Evolutionary conservation across 2,888 invertebrate genomes (phyloP), one percentile per base, ranked within the genome.

Genomic region (Cephus sareptanus): DNA sequence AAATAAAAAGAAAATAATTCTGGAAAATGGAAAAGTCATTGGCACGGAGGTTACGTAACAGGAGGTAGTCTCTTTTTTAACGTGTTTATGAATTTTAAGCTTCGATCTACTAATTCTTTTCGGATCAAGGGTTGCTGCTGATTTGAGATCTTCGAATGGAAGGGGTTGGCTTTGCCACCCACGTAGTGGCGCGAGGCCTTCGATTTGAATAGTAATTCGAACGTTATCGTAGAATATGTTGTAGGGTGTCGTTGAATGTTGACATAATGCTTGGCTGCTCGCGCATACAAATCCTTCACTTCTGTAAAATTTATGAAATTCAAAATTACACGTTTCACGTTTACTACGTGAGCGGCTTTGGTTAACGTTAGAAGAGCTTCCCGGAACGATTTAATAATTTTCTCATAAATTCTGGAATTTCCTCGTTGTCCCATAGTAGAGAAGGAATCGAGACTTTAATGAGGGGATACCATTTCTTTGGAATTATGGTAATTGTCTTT

Each of bases 401-500:
- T 85, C 85, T 79, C 87, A 85, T 87, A 87, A 88, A 89, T 87
- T 84, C 79, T 81, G 74, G 37, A 77, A 80, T 74, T 75, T 75
- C 71, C 69, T 77, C 77, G 75, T 77, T 69, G 80, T 80, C 40
- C 79, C 73, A 40, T 77, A 79, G 79, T 77, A 74, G 79, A 81
- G 76, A 80, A 78, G 77, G 77, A 75, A 79, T 75, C 73, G 76
- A 80, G 79, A 75, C 83, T 85, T 56, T 83, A 40, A 84, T 83
- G 87, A 84, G 82, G 82, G 87, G 84, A 88, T 89, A 89, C 86
- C 87, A 89, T 89, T 90, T 90, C 89, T 87, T 86, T 85, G 87
- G 88, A 90, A 89, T 90, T 90, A 90, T 90, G 91, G 85, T 89
- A 90, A 90, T 90, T 85, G 79, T 77, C 77, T 89, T 88, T 87